Base-by-base conservation (phyloP, 2,797 vertebrate species). In the Siniperca scherzeri region DNA sequence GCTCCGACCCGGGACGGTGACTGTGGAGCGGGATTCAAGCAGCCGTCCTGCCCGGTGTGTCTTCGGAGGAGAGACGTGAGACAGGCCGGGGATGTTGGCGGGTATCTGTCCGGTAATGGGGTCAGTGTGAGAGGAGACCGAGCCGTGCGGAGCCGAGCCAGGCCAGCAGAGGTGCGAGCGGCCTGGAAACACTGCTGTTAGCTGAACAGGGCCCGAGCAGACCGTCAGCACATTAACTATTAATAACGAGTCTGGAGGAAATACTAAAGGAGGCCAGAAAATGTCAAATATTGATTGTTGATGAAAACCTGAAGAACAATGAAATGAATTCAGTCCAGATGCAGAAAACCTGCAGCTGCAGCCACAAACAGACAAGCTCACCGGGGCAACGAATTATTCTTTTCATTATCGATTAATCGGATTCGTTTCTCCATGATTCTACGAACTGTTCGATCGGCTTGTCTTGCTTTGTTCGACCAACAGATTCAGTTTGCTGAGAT, bases 21-120 rank as follows among this genome's bases (percentile, higher is more conserved):
- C 65, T 9, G 50, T 1, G 1, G 57, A 48, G 65, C 67, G 13
- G 56, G 14, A 6, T 8, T 0, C 5, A 3, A 48, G 38, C 70
- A 5, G 48, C 40, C 9, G 56, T 7, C 2, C 33, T 27, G 66
- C 8, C 38, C 71, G 62, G 25, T 14, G 70, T 38, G 53, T 56
- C 30, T 16, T 52, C 17, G 64, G 48, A 30, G 61, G n/a, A 11
- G 16, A 9, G 69, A 12, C 2, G 22, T 2, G 68, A 46, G 30
- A 16, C 40, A 57, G 79, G 61, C 61, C 44, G 44, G 38, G 48
- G 52, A 57, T 27, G 38, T 10, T 13, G 50, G 17, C 42, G 12
- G 52, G 53, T 17, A 9, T 59, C 36, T 44, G 65, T 84, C 81
- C 64, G 75, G 11, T 87, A 86, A 88, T 42, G n/a, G 83, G 81